Evolutionary conservation across 2,113 vertebrate species (phyloP), one percentile per base, ranked within the genome.

Genomic region (Xenopus laevis): DNA sequence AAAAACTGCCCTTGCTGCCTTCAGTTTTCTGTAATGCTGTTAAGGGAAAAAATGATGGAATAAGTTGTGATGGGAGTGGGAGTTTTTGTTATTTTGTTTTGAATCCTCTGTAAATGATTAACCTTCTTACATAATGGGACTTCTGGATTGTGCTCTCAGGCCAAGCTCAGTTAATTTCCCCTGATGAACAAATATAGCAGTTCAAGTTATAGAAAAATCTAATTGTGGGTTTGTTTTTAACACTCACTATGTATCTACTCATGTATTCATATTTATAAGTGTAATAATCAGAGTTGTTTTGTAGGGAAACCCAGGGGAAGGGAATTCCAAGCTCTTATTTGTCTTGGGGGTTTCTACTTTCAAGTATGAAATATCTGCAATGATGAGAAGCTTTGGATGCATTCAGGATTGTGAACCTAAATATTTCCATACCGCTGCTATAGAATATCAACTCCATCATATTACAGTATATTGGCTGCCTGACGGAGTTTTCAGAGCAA

Each of bases 251-350:
- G 27, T 58, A 20, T 55, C 53, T 55, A 55, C 53, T 59, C 21
- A 62, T 55, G 13, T 10, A 17, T 50, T 18, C 20, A 67, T 21
- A 7, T 47, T 67, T 21, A 47, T 75, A 15, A 23, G 18, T 62
- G n/a, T 69, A 62, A 68, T 77, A 70, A 70, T 62, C 74, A 21
- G 18, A 50, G 27, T 18, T 64, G 45, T 57, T 77, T 70, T 17
- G 11, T 40, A 1, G 67, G 33, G 30, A 13, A 46, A 11, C 20
- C 40, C 33, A 27, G 20, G 17, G 53, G 53, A n/a, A 57, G 16
- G 27, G 74, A 64, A 20, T 50, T 27, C 58, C 3, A 21, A 27
- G 58, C 10, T 21, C 53, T 55, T 55, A n/a, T 16, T 55, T 50
- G 12, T 50, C 47, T 50, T 40, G 33, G 33, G 47, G 1, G 13